phyloP scores from a whole-genome alignment of 2,888 invertebrate genomes.

The Acleris holmiana region DNA sequence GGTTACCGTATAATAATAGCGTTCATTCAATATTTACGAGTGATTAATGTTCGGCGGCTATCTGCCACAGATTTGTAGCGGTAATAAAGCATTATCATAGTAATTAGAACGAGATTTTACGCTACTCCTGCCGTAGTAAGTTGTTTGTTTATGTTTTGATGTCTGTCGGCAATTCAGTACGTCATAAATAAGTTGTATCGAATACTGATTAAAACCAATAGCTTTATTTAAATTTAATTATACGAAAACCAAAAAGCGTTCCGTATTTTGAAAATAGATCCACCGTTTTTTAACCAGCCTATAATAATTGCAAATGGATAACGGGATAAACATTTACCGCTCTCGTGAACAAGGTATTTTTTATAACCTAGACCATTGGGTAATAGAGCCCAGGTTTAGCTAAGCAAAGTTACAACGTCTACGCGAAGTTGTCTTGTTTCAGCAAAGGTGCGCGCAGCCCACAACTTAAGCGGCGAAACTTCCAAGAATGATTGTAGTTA shows the following conservation, averaged over 20 bases:
- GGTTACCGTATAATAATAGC: conserved; percentile 76
- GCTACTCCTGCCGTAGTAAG: conserved; percentile 71
- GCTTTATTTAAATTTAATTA: too few relatives aligned
- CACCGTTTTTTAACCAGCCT: too few relatives aligned
- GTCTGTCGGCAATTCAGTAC: conserved; percentile 37
- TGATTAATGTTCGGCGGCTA: conserved; percentile 75
- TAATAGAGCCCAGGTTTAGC: conserved; percentile 1
- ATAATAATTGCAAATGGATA: too few relatives aligned
- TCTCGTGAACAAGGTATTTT: too few relatives aligned
- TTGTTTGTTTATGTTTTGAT: conserved; percentile 48
- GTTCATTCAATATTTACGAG: conserved; percentile 74
- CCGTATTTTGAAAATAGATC: too few relatives aligned
- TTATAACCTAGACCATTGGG: too few relatives aligned
- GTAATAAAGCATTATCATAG: conserved; percentile 76
- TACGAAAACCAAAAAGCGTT: too few relatives aligned
- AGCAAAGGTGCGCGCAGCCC: conserved; percentile 15
- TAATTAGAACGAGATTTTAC: conserved; percentile 82
- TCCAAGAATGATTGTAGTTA: conserved; percentile 57
- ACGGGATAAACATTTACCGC: too few relatives aligned
- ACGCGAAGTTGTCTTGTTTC: conserved; percentile 16
- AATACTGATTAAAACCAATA: too few relatives aligned
- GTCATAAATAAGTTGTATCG: conserved; percentile 23
- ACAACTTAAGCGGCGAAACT: conserved; percentile 37
- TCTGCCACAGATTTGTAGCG: conserved; percentile 79
- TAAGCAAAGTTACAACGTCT: conserved; percentile 24